A percentile compares a stretch with the other conserved stretches of the same genome.
These are phyloP conservation scores for Tokudaia tokunoshimensis DNA, from an alignment of 2,797 vertebrate genomes.

Conservation along the genomic window DNA sequence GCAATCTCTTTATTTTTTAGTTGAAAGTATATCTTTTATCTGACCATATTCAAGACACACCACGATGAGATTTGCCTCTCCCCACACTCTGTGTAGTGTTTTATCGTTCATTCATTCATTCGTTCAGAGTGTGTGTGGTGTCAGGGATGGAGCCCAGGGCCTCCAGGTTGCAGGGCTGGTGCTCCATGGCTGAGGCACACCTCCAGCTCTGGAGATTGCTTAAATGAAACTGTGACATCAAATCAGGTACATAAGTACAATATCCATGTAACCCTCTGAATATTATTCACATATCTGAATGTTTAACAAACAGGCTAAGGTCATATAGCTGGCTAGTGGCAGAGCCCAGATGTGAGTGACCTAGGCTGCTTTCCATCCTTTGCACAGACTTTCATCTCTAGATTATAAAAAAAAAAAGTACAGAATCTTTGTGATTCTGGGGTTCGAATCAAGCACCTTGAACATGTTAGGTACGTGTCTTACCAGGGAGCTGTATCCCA, in stretches of 20 bases:
- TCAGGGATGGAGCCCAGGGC: background rate
- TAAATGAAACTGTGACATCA: background rate
- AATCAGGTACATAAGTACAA: background rate
- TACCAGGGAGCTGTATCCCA: background rate
- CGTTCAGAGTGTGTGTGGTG: background rate
- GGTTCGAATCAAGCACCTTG: background rate
- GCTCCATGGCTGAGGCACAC: background rate
- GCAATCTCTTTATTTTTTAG: slow-evolving; percentile 13
- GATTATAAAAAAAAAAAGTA: background rate
- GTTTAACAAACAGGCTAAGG: background rate
- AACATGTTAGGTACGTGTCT: background rate
- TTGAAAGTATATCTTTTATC: slow-evolving; percentile 29
- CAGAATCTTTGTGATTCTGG: background rate
- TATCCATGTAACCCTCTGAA: background rate
- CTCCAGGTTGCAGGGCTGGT: background rate
- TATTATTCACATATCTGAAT: background rate
- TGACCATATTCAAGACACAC: slow-evolving; percentile 14
- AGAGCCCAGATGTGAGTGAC: background rate
- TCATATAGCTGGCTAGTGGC: background rate
- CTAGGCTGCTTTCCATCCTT: background rate
- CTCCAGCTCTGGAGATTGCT: background rate
- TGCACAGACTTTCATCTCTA: background rate
- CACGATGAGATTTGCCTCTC: background rate
- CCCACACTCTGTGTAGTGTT: slow-evolving; percentile 5
- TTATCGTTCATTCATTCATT: background rate